Evolutionary conservation across 2,113 vertebrate genomes (phyloP), one percentile per base, ranked within the genome.

Genomic region (Pantherophis guttatus): DNA sequence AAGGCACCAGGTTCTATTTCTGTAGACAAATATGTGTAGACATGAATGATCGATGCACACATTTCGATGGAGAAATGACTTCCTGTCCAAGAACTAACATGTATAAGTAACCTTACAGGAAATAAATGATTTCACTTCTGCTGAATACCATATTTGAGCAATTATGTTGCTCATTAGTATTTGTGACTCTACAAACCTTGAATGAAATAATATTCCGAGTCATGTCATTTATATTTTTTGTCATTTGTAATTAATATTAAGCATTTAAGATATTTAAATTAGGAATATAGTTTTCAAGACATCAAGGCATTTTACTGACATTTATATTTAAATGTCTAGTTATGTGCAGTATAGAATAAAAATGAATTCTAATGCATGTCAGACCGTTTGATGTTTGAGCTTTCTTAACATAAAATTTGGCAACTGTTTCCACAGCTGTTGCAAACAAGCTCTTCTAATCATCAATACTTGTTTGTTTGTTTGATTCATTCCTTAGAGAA

Each of bases 371-470:
- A 95, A 95, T 96, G 95, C 86, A 94, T 96, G 95, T 93, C 86
- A 95, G 75, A 86, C 94, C 93, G 89, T 96, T 96, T 92, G 93
- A 52, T 92, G 8, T 75, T 75, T 92, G 59, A 55, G 50, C 50
- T 95, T 95, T 96, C 94, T 96, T 96, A 96, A 87, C 33, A 95
- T 92, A 94, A 96, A 96, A 95, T 95, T 95, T 96, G 96, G 96
- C 96, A 97, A 95, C 81, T 95, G 92, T 94, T 95, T 90, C 81
- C 91, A 94, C 96, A 97, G 97, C 96, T 97, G 96, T 94, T 97
- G 94, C 95, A 96, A 97, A 97, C 93, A 96, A 96, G 90, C 95
- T 96, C 94, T 96, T 90, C 95, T 96, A 97, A 96, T 96, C 95
- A 97, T 94, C 93, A 91, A 91, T 95, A 95, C 91, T 97, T 96